Base-by-base conservation (phyloP, 2,113 vertebrate genomes). In the Siniperca knerii region DNA sequence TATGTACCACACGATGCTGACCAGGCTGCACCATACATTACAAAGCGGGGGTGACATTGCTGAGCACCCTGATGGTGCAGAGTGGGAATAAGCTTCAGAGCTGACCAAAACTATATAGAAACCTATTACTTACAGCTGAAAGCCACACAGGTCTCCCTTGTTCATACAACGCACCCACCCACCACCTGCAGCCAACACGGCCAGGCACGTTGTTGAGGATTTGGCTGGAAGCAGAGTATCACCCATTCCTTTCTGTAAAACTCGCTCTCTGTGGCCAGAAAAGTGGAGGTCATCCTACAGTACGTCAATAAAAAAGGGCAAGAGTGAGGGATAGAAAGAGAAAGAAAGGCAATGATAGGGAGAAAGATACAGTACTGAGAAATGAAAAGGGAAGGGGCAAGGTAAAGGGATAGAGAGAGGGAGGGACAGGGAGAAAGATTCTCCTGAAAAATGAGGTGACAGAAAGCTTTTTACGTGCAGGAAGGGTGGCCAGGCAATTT, bases 101-200 rank as follows among this genome's bases (percentile, higher is more conserved):
- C 84, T 91, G 87, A 86, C 84, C 85, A 84, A 37, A 89, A 90
- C 85, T 75, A 90, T 91, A 90, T 25, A 90, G 85, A 92, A 92
- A 91, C 52, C 83, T 84, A 89, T 95, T 94, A 93, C 88, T 95
- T 93, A 88, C 76, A 91, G 82, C 82, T 86, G 86, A 93, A 92
- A 92, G 89, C 83, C 83, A 80, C 74, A 62, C 83, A 61, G 84
- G 82, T 90, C 79, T 89, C 48, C 48, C 46, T 83, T 79, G 89
- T 84, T 88, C 79, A 90, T 35, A 55, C 61, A 52, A 50, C 1
- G 8, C 23, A 75, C 68, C 82, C 35, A 35, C 72, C 57, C 57
- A 79, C 46, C 75, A 71, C 65, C 65, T 48, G 33, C 48, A 66
- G 54, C 79, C 73, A 76, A 78, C 42, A 44, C 71, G 73, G 52